Base-by-base conservation (phyloP, 2,113 vertebrate genomes). In the Austrofundulus limnaeus region DNA sequence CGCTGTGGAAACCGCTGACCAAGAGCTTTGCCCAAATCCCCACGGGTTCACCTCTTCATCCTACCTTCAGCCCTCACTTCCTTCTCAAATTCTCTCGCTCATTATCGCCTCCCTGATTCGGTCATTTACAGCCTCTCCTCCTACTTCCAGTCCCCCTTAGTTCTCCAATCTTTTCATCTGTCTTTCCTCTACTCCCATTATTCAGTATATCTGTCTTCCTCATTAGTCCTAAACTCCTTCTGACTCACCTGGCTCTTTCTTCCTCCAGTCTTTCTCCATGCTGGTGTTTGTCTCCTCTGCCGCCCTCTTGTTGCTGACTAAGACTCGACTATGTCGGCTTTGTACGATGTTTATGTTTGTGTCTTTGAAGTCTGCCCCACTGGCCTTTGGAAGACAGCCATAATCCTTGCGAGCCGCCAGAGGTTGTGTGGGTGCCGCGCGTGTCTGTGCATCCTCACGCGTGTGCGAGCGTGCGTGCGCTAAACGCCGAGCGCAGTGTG, bases 1-100 rank as follows among this genome's bases (percentile, higher is more conserved):
- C 43, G 53, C 73, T 14, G 66, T 73, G 84, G 80, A 91, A 91
- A 89, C 80, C 78, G 90, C 90, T 92, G 90, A 92, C 87, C 83
- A 84, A 83, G 85, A 84, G 77, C 80, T 90, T 90, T 82, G 61
- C 57, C 76, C 62, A 54, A 59, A 63, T 87, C 83, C 86, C 89
- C 17, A 61, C 11, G 82, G 83, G 82, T 72, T 78, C 77, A 75
- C 83, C 83, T 83, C 81, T 82, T 77, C 81, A 84, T 82, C 79
- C 72, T 60, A 46, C 72, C 61, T 64, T 78, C 41, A 31, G 63
- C 72, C 71, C 71, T 79, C 71, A 77, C 80, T 84, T 83, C 77
- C 81, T 67, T 59, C 55, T 66, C 57, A 28, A 67, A 47, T 66
- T 58, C 66, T 62, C 78, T 47, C 46, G 59, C 75, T 81, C 77